These are phyloP conservation scores for Sebastes aleutianus DNA, from an alignment of 2,797 vertebrate genomes.

Conservation along the genomic window DNA sequence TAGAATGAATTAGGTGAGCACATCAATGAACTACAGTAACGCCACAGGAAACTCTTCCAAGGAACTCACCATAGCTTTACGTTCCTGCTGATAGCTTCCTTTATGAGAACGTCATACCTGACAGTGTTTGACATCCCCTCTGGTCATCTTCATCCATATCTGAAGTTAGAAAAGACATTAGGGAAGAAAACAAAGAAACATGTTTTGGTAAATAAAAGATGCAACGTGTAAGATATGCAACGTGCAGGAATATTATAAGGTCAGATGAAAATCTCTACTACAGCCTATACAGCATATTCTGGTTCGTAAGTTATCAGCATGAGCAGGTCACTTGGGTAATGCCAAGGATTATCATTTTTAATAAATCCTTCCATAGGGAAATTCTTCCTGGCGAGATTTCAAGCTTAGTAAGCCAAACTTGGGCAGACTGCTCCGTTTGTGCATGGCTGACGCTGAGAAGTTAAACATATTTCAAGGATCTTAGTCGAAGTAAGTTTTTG, in stretches of 20 bases:
- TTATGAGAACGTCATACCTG: neutral
- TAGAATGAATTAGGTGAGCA: slow-evolving; percentile 40
- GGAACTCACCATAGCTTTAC: neutral
- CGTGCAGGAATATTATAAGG: neutral
- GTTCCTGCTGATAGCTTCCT: slow-evolving; percentile 8
- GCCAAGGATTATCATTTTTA: slow-evolving; percentile 43
- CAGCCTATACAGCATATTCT: neutral
- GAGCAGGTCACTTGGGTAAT: slow-evolving; percentile 37
- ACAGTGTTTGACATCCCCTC: neutral
- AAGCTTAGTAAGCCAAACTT: slow-evolving; percentile 30
- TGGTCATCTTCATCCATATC: neutral
- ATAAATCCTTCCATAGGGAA: slow-evolving; percentile 31
- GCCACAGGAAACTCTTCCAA: slow-evolving; percentile 11
- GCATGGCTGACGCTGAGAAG: neutral
- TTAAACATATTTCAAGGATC: slow-evolving; percentile 34
- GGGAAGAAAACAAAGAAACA: neutral
- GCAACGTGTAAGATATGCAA: neutral
- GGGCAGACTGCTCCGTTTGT: slow-evolving; percentile 1
- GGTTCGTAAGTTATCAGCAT: slow-evolving; percentile 35
- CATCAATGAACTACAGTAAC: slow-evolving; percentile 27
- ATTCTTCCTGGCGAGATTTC: slow-evolving; percentile 18
- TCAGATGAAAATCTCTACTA: neutral
- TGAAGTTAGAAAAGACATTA: neutral
- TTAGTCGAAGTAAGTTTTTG: slow-evolving; percentile 10
- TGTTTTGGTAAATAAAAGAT: neutral